phyloP scores from a whole-genome alignment of 2,113 vertebrate species.

The Meriones unguiculatus region DNA sequence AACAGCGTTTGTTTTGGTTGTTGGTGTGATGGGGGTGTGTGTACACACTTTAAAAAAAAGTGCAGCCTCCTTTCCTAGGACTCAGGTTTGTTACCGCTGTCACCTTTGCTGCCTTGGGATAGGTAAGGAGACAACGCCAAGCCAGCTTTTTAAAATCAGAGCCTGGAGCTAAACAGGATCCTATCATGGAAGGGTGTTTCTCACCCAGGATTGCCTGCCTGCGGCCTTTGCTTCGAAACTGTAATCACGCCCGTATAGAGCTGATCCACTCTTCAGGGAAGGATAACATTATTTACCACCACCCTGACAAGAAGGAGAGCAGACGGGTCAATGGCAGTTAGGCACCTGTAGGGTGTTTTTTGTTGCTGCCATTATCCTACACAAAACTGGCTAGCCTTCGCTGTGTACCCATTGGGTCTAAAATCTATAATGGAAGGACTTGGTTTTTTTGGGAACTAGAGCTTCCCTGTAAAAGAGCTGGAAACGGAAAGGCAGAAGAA shows the following conservation, averaged over 20 bases:
- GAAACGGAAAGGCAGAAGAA: neutral
- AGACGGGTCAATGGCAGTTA: neutral
- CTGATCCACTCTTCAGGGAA: neutral
- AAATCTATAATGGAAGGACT: neutral
- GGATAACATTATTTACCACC: neutral
- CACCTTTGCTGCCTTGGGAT: slow-evolving; percentile 51
- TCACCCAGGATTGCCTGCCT: neutral
- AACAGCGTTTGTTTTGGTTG: slow-evolving; percentile 73
- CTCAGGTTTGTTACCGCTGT: slow-evolving; percentile 47
- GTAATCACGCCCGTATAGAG: neutral
- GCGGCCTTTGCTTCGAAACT: neutral
- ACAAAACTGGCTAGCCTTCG: neutral
- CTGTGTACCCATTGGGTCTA: neutral
- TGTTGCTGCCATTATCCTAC: neutral
- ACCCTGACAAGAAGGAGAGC: too few species aligned
- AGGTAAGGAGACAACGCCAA: neutral
- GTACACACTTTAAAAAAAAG: slow-evolving; percentile 62
- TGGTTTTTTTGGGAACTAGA: neutral
- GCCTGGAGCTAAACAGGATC: neutral
- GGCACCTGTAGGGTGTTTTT: neutral
- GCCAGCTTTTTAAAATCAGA: slow-evolving; percentile 41
- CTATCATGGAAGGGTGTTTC: neutral
- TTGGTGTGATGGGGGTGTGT: slow-evolving; percentile 11
- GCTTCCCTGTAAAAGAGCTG: neutral
- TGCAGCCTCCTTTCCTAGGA: slow-evolving; percentile 58